Conservation (phyloP, 2,113 vertebrate species). For the Megaceryle torquata region DNA sequence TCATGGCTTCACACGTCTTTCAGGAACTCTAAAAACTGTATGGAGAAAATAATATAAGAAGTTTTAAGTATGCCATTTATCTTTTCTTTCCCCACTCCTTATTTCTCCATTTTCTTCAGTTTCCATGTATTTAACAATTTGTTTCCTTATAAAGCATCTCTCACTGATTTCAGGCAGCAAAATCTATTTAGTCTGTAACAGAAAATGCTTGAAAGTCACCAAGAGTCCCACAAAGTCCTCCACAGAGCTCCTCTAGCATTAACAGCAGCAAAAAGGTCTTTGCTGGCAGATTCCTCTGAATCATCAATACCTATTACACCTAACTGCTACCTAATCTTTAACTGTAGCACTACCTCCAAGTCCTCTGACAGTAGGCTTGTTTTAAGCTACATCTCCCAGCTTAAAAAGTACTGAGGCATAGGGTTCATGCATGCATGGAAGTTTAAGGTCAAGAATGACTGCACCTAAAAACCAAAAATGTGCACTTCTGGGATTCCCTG, state of each 20-base stretch:
- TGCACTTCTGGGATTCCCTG: background rate
- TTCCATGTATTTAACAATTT: background rate
- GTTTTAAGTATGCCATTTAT: background rate
- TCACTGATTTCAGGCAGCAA: background rate
- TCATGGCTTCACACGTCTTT: background rate
- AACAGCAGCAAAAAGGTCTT: background rate
- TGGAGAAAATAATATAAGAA: background rate
- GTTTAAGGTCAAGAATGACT: background rate
- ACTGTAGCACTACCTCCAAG: background rate
- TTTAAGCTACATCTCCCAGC: background rate
- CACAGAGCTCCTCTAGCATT: background rate
- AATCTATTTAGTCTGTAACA: background rate
- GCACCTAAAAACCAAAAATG: background rate
- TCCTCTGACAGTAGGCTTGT: background rate
- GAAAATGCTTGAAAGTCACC: background rate
- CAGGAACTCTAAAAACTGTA: background rate
- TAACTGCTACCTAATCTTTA: background rate
- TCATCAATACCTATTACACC: rapidly evolving
- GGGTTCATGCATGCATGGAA: background rate
- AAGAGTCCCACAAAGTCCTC: background rate
- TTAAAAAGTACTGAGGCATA: background rate
- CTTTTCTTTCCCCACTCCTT: background rate
- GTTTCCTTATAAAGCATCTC: background rate
- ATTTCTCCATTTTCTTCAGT: background rate
- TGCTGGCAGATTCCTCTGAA: background rate